These are phyloP conservation scores for Apodemus agrarius DNA, from an alignment of 2,797 vertebrate genomes.

Conservation along the genomic window DNA sequence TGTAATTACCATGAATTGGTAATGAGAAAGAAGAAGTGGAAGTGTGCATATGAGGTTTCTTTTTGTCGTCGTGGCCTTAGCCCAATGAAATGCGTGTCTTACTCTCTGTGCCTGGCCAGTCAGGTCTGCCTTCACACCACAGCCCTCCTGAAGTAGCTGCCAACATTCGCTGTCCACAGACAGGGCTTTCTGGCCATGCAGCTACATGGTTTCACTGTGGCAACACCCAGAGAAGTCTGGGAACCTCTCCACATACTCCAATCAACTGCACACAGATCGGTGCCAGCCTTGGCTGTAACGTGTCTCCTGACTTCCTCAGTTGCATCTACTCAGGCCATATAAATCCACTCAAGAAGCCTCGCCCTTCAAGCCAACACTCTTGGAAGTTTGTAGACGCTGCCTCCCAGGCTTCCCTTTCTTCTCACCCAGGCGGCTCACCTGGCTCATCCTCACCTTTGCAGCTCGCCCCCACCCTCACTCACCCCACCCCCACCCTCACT, in stretches of 20 bases:
- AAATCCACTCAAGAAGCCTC: not conserved
- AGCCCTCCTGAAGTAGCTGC: too few species aligned
- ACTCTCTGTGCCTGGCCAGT: not conserved
- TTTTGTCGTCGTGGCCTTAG: not conserved
- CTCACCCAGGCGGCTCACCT: not conserved
- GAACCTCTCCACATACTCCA: not conserved
- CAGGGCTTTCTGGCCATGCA: not conserved
- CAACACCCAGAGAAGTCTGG: too few species aligned
- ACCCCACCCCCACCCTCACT: too few species aligned
- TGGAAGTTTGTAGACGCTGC: not conserved
- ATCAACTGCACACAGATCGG: not conserved
- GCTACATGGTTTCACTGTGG: not conserved
- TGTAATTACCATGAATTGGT: not conserved
- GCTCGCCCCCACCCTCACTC: not conserved
- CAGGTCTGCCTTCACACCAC: not conserved
- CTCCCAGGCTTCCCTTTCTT: rapidly evolving
- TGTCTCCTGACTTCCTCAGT: not conserved
- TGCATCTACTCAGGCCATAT: too few species aligned
- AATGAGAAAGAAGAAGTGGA: not conserved
- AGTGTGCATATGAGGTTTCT: not conserved
- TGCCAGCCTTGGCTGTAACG: not conserved
- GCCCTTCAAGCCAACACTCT: too few species aligned
- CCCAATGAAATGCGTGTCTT: not conserved
- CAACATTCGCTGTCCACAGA: not conserved
- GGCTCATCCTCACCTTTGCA: not conserved